phyloP scores from a whole-genome alignment of 2,113 vertebrate genomes.

The Sapajus apella region DNA sequence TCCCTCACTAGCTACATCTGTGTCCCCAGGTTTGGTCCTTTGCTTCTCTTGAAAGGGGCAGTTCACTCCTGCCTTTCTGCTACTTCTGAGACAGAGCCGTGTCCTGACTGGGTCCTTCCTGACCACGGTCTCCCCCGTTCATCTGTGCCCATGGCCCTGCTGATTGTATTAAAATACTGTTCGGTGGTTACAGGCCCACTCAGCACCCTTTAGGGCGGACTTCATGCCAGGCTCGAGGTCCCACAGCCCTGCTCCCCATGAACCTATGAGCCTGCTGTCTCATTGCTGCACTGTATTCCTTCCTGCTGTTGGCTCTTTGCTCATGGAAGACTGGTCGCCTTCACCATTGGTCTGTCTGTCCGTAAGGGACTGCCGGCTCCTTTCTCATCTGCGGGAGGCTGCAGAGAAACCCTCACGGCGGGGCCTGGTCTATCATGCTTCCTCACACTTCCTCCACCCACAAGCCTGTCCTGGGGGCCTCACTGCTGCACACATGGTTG shows the following conservation, averaged over 20 bases:
- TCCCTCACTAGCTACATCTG: background rate
- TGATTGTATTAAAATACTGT: background rate
- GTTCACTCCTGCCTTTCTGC: background rate
- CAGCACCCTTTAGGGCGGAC: background rate
- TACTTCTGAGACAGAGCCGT: background rate
- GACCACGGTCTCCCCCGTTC: accelerated
- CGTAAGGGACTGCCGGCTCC: background rate
- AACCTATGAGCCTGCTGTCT: no score
- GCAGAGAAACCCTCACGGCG: background rate
- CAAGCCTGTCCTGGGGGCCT: background rate
- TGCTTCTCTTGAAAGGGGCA: background rate
- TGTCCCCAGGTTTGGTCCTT: background rate
- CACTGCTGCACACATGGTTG: background rate
- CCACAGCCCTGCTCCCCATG: background rate
- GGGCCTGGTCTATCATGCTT: background rate
- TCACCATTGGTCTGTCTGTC: background rate
- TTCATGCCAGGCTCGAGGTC: background rate
- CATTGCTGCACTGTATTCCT: no score
- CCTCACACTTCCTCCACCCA: no score
- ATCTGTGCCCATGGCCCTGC: background rate
- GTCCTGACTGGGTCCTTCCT: background rate
- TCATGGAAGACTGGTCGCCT: background rate
- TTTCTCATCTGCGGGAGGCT: background rate
- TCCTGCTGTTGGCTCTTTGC: background rate
- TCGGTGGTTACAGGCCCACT: background rate